phyloP scores from a whole-genome alignment of 2,113 vertebrate species.

The Fulmarus glacialis region DNA sequence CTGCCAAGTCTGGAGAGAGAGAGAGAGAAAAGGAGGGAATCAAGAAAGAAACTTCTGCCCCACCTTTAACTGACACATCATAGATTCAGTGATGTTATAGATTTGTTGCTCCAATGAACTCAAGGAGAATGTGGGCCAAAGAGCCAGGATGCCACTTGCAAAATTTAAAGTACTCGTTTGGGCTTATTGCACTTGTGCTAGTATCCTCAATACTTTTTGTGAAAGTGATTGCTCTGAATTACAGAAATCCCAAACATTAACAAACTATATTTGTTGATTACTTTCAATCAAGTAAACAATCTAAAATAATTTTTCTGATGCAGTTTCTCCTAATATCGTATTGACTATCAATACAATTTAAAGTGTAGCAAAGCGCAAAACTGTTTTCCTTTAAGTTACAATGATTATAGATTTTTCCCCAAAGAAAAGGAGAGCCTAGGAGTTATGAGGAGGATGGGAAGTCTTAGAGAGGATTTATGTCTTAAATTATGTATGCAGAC shows the following conservation, averaged over 20 bases:
- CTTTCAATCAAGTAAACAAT: not conserved
- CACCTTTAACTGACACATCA: not conserved
- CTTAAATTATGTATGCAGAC: not conserved
- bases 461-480: not conserved
- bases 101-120: not conserved
- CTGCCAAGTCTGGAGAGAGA: conserved; percentile 80
- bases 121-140: not conserved
- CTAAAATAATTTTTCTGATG: not conserved
- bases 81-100: not conserved
- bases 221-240: not conserved
- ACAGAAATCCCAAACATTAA: not conserved
- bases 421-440: not conserved
- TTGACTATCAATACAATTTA: not conserved
- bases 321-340: not conserved
- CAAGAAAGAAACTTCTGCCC: not conserved
- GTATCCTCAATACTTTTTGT: not conserved
- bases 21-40: not conserved
- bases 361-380: not conserved
- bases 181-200: not conserved
- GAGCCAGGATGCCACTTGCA: not conserved
- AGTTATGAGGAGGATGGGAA: not conserved
- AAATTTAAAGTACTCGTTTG: not conserved
- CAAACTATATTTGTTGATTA: not conserved
- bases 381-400: not conserved
- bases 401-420: not conserved